Evolutionary conservation across 2,888 invertebrate species (phyloP), one percentile per base, ranked within the genome.

Genomic region (Agrotis clavis): DNA sequence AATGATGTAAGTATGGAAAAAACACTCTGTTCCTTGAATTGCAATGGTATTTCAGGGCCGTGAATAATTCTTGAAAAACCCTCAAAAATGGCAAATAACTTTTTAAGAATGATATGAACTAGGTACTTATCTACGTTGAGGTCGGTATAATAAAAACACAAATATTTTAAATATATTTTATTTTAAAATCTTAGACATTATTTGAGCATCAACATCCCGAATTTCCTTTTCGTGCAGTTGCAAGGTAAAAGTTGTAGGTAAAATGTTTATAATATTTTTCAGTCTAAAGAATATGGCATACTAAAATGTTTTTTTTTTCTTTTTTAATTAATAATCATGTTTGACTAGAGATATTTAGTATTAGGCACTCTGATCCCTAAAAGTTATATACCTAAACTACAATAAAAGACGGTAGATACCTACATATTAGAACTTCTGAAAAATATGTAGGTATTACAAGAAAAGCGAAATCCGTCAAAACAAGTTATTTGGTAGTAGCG

Each of bases 401-500:
- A 50, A 14, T 51, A 18, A 14, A 35, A 25, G 41, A 41, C 41
- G 9, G 18, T 35, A 51, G 16, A 16, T 19, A 30, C 45, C 7
- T 47, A 41, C 3, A 5, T 48, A 41, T 21, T 25, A 18, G 2
- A 35, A 66, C 30, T 50, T 41, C 13, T 2, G 35, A 35, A 57
- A 63, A 54, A 1, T 0, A 60, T 41, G 0, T 19, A 6, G 6
- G 41, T 11, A 9, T 41, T 11, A 41, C 4, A 4, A n/a, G 30
- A 60, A 45, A 0, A 5, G 50, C 11, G 54, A 41, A 45, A 67
- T 2, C 13, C 4, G 9, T 48, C 13, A 6, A 16, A 41, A 6
- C 14, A 47, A 16, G n/a, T 57, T 77, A 21, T 68, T 79, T 75
- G 45, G 19, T 6, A 53, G 61, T 13, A 6, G 56, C 30, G 0